A percentile compares a stretch with the other conserved stretches of the same genome.
Evolutionary conservation across 2,113 vertebrate genomes (phyloP).

Genomic region (Lophius piscatorius): DNA sequence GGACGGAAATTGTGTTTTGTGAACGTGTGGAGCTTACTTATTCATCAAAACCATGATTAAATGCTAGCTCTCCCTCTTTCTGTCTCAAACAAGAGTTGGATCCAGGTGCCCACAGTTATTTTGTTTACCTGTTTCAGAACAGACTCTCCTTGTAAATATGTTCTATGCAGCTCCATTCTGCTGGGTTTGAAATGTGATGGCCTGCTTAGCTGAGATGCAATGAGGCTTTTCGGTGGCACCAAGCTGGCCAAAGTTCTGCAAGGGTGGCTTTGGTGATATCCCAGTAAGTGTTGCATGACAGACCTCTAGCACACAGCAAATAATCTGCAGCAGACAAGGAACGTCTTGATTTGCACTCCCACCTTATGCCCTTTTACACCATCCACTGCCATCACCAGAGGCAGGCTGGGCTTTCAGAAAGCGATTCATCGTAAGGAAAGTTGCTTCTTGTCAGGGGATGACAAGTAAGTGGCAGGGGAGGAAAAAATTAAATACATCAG

Average conservation of each 20-base stretch:
- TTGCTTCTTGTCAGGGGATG: conserved; percentile 73
- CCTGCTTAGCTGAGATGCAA: conserved; percentile 55
- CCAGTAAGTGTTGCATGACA: conserved; percentile 65
- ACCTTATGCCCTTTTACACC: conserved; percentile 46
- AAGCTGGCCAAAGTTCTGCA: conserved; percentile 64
- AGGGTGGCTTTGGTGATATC: conserved; percentile 65
- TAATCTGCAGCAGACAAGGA: conserved; percentile 71
- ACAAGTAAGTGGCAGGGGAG: conserved; percentile 70
- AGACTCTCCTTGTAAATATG: conserved; percentile 47
- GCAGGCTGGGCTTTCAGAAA: conserved; percentile 29
- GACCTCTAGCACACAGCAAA: conserved; percentile 59
- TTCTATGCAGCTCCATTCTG: conserved; percentile 35
- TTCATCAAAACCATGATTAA: conserved; percentile 56
- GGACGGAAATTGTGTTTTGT: conserved; percentile 16
- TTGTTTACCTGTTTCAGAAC: conserved; percentile 58
- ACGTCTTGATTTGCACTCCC: conserved; percentile 36
- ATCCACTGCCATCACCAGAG: conserved; percentile 16
- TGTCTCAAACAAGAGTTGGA: conserved; percentile 6
- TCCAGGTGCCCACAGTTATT: conserved; percentile 31
- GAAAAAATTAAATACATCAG: conserved; percentile 59
- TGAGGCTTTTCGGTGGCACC: conserved; percentile 55
- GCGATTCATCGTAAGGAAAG: conserved; percentile 39
- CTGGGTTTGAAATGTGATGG: conserved; percentile 39
- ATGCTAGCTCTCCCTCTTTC: conserved; percentile 28
- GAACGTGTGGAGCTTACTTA: conserved; percentile 22